Evolutionary conservation across 2,113 vertebrate species (phyloP).

Genomic region (Alosa alosa): DNA sequence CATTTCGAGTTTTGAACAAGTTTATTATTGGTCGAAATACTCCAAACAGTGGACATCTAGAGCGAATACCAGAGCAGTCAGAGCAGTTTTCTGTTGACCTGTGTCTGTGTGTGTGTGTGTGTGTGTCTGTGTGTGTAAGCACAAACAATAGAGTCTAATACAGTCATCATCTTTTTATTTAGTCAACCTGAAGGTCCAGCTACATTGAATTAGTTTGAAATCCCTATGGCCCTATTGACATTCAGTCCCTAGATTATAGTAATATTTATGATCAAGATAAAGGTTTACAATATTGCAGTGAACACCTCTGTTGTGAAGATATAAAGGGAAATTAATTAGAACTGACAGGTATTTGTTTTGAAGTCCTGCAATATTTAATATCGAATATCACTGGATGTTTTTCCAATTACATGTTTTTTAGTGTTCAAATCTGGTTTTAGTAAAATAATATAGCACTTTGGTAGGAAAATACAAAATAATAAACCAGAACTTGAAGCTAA

Average conservation of each 20-base stretch:
- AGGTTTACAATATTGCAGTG: not conserved
- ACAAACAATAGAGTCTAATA: not conserved
- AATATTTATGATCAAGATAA: not conserved
- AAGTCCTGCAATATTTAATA: conserved; percentile 2
- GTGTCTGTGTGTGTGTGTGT: not conserved
- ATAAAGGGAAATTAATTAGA: not conserved
- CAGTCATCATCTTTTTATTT: not conserved
- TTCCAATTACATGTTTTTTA: conserved; percentile 66
- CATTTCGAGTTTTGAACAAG: no score
- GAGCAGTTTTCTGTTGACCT: not conserved
- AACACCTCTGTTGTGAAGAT: not conserved
- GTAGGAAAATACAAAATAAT: conserved; percentile 68
- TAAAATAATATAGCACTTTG: conserved; percentile 71
- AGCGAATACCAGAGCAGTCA: no score
- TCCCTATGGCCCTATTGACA: not conserved
- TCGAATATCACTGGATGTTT: conserved; percentile 48
- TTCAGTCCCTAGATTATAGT: no score
- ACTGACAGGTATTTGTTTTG: not conserved
- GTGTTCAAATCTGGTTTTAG: conserved; percentile 67
- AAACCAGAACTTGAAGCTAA: conserved; percentile 68
- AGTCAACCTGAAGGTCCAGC: not conserved
- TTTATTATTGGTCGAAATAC: no score
- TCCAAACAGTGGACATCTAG: no score
- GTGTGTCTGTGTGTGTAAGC: not conserved
- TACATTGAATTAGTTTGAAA: no score